Base-by-base conservation (phyloP, 1,140 invertebrate genomes). In the Drosophila bipectinata region DNA sequence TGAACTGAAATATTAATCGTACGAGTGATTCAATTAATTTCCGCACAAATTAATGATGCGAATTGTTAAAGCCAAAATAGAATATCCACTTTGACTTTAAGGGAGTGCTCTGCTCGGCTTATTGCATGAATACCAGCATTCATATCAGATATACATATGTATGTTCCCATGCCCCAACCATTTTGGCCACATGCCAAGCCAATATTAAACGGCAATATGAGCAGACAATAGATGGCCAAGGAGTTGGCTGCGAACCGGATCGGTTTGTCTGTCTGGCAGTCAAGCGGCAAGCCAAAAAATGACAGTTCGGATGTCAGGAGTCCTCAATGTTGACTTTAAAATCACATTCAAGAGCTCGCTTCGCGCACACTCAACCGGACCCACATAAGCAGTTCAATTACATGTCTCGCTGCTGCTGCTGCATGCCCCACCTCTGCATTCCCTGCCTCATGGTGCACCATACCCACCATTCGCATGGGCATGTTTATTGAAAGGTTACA, bases 251-350 rank as follows among this genome's bases (percentile, higher is more conserved):
- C 10, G 44, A 34, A 44, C 15, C n/a, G 9, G 41, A 57, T 76
- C 52, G 21, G 18, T 32, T 26, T 32, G 68, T n/a, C 34, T 61
- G 72, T 44, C 72, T 75, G 72, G 72, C 72, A 63, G 81, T 68
- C 72, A 84, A 72, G 75, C 72, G 80, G 77, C 73, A 81, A 82
- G 88, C 82, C 83, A 68, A 82, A 77, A 85, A 76, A 73, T 82
- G 82, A 63, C 81, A 87, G 82, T 78, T 85, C 83, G 73, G 77
- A 72, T 88, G 83, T 85, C 82, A 85, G 57, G 77, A 72, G 44
- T 59, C 51, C 66, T 85, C 75, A 60, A 78, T 79, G 83, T 88
- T 85, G 78, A 76, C 83, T 85, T 85, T 85, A 84, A 84, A 84
- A 81, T 85, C 82, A 81, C 72, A 83, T 83, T 84, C 53, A 82